Base-by-base conservation (phyloP, 2,797 vertebrate genomes). In the Antrozous pallidus region DNA sequence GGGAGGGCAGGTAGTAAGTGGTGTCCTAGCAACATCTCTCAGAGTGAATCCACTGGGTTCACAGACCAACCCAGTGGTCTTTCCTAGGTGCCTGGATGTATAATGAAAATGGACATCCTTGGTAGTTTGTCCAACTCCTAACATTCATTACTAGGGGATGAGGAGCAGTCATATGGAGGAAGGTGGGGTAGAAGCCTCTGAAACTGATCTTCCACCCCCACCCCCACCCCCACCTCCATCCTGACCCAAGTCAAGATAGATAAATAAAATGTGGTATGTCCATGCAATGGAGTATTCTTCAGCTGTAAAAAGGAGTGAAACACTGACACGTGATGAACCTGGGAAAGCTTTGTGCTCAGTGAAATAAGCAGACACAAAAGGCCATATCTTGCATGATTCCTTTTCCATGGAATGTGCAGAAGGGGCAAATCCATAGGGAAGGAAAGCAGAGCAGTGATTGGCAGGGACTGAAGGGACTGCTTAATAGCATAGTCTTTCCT, bases 261-360 rank as follows among this genome's bases (percentile, higher is more conserved):
- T n/a, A 17, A n/a, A 26, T 8, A 54, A 49, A 16, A 54, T 20
- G 36, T 12, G 20, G 24, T 31, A 2, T 13, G 0, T 51, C 45
- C 20, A 1, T 4, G 11, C 0, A 6, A 7, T 0, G 26, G 54
- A 47, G 38, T 26, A 8, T 2, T 9, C 33, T 6, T 36, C 22
- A 26, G 12, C 33, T 31, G 22, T 1, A 3, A 22, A 24, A 22
- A 36, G 45, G 71, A 13, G 8, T 0, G 16, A 8, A 12, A 18
- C 11, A 8, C 2, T 6, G 28, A 28, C 31, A 8, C 16, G 0
- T 0, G 5, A 7, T 1, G 24, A 45, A 16, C 20, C 26, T 9
- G 17, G 17, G 31, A 69, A 42, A 77, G 28, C 28, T 1, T 36
- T 3, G 9, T 0, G 1, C 6, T 36, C 2, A 3, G 54, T 3